A percentile compares a stretch with the other conserved stretches of the same genome.
These are phyloP conservation scores for Drosophila kohkoa DNA, from an alignment of 1,140 invertebrate species.

Conservation along the genomic window DNA sequence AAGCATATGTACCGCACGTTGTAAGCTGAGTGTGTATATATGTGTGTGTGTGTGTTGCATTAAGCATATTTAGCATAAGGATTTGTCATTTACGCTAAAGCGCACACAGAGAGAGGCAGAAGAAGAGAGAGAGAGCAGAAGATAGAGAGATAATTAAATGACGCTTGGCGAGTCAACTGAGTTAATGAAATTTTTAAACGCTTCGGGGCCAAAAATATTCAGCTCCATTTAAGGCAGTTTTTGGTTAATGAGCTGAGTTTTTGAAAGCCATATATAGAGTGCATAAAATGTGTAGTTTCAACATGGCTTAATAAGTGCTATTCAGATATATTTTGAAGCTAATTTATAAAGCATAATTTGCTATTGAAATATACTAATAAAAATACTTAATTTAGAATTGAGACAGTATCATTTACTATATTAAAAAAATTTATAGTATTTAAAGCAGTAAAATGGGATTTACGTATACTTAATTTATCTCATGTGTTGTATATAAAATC, in stretches of 20 bases:
- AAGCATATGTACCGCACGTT: slow-evolving; percentile 83
- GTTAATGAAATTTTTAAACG: slow-evolving; percentile 77
- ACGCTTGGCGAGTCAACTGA: slow-evolving; percentile 58
- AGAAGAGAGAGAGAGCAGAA: slow-evolving; percentile 6
- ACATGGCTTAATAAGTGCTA: no score
- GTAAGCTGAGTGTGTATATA: slow-evolving; percentile 58
- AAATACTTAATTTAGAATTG: no score
- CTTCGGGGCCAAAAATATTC: slow-evolving; percentile 35
- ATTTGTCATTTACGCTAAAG: slow-evolving; percentile 82
- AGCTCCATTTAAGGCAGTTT: slow-evolving; percentile 6
- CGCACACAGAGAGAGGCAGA: slow-evolving; percentile 37
- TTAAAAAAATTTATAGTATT: no score
- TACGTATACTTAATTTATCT: no score
- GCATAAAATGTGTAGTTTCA: no score
- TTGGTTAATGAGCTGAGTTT: slow-evolving; percentile 23
- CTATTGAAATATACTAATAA: no score
- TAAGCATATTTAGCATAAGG: slow-evolving; percentile 84
- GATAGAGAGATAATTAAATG: slow-evolving; percentile 80
- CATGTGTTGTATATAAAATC: no score
- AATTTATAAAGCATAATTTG: no score
- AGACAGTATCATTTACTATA: no score
- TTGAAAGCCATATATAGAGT: background rate
- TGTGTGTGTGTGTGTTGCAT: slow-evolving; percentile 60
- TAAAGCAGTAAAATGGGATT: no score
- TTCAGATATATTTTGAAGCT: no score